Evolutionary conservation across 2,113 vertebrate species (phyloP), one percentile per base, ranked within the genome.

Genomic region (Xenopus borealis): DNA sequence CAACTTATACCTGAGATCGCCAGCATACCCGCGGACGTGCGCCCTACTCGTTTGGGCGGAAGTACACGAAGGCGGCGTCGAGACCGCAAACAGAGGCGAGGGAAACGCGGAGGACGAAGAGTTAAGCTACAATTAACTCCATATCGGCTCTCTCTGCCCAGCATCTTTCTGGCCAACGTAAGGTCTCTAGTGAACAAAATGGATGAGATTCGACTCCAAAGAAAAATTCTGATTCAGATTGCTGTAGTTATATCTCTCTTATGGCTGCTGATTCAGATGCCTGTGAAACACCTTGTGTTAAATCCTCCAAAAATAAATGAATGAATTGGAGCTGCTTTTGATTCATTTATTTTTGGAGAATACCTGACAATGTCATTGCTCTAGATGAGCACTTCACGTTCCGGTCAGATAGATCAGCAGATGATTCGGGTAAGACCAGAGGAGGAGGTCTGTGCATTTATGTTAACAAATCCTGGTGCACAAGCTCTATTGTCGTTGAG

Each of bases 101-200:
- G 55, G 55, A 58, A 58, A 14, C 55, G 55, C 6, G 55, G 55
- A 14, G 55, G 55, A 14, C 14, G 7, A 18, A 58, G n/a, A 58
- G 55, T 14, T 58, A 58, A 58, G 13, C 55, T 58, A 58, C 7
- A 58, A 18, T 14, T 58, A 58, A 58, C 55, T 8, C 55, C 55
- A 58, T 14, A 58, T 14, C 55, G 55, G 55, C 55, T 58, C 55
- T 58, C 55, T 58, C 16, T 58, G n/a, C 55, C 55, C 55, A 58
- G 55, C 55, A 46, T 46, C 12, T 46, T 46, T 46, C 45, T 46
- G 7, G 45, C 45, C 45, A 46, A 46, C 12, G 45, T 46, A 46
- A 7, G 12, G 45, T 58, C 55, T 8, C 55, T 58, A 14, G 55
- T 58, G 55, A 58, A 58, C 55, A 58, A 58, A 58, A 9, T 58